Conservation (phyloP, 2,888 invertebrate species). For the Phlogophora meticulosa region DNA sequence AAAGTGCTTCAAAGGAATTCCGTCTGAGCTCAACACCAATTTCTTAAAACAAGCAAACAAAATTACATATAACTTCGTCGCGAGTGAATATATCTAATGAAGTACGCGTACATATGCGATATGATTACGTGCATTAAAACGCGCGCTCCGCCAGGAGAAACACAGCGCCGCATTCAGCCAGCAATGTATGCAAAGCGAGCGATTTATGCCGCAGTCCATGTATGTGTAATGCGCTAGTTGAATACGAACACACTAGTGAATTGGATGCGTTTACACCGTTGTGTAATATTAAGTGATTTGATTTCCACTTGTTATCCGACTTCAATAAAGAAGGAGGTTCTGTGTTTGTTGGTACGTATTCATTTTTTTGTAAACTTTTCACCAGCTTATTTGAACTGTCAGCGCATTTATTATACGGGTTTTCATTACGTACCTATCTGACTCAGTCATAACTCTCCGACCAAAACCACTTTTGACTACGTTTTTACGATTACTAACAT, state of each 20-base stretch:
- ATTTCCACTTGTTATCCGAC: neutral
- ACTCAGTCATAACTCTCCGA: too few species aligned
- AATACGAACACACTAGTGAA: slow-evolving; percentile 71
- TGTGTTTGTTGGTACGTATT: too few species aligned
- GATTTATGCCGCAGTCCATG: slow-evolving; percentile 79
- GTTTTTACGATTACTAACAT: too few species aligned
- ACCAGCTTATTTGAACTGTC: too few species aligned
- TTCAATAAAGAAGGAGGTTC: too few species aligned
- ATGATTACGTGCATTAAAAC: slow-evolving; percentile 66
- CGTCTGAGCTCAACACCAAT: neutral
- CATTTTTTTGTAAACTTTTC: too few species aligned
- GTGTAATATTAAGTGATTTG: neutral
- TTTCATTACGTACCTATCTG: too few species aligned
- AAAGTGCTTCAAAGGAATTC: neutral
- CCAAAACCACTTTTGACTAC: too few species aligned
- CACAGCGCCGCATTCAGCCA: slow-evolving; percentile 60
- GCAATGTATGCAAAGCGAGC: slow-evolving; percentile 79
- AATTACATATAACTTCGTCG: slow-evolving; percentile 30
- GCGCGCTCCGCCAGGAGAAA: slow-evolving; percentile 45
- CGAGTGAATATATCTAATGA: slow-evolving; percentile 53
- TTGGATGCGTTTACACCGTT: slow-evolving; percentile 67
- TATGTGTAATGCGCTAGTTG: slow-evolving; percentile 77
- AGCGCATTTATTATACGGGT: too few species aligned
- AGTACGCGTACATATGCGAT: slow-evolving; percentile 43
- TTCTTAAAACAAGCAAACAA: slow-evolving; percentile 10